Evolutionary conservation across 2,797 vertebrate species (phyloP), one percentile per base, ranked within the genome.

Genomic region (Caiman crocodilus): DNA sequence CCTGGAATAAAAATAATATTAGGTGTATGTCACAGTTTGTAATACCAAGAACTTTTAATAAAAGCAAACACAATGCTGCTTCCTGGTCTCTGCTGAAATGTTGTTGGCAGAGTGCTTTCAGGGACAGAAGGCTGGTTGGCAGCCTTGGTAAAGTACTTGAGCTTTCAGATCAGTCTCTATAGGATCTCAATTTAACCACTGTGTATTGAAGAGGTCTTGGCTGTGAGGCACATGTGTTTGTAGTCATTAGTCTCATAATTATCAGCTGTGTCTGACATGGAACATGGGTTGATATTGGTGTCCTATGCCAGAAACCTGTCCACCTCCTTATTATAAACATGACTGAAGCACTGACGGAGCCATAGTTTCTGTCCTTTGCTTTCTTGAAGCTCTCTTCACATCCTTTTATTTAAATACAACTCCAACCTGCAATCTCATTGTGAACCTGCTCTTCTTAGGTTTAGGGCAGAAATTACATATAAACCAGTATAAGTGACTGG

Each of bases 31-130:
- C 93, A 92, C 83, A 87, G 81, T n/a, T 64, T 89, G 82, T 93
- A 80, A 94, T 73, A 95, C 55, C 67, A 79, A 65, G 32, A 84
- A 90, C 88, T 85, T 95, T 95, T 87, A 94, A 93, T 95, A 88
- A 95, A 96, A 89, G 63, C 32, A 75, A 89, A 78, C 89, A 89
- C 78, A 93, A 63, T 79, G 71, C 71, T 89, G 87, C 73, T 85
- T 84, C 90, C 89, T 80, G 89, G 82, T 82, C 50, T 25, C 85
- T 76, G 92, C 60, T 77, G 87, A 60, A 87, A 63, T 3, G 21
- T 84, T 79, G 76, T 13, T 84, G 92, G 89, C 80, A 63, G 89
- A 67, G 8, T 80, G 77, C 76, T 94, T 93, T 74, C 78, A 80
- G 82, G 90, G 55, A 42, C 64, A 87, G 81, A 82, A 90, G 76